These are phyloP conservation scores for Eutrigla gurnardus DNA, from an alignment of 2,797 vertebrate genomes.

Conservation along the genomic window DNA sequence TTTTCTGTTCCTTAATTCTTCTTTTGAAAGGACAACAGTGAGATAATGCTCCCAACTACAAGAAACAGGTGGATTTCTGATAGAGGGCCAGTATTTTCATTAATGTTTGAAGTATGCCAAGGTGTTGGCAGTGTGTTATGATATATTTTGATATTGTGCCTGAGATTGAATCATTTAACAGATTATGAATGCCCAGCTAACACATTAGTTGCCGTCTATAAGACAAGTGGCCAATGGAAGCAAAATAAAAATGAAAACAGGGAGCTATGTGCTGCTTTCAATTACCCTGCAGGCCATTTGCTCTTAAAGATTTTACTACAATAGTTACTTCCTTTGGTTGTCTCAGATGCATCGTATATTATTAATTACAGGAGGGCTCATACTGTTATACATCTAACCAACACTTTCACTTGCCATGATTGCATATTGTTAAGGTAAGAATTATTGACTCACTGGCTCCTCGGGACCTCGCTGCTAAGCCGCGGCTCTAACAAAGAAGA, in stretches of 20 bases:
- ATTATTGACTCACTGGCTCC: neutral
- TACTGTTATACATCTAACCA: too few species aligned
- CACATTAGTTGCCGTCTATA: slow-evolving; percentile 20
- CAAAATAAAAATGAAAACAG: slow-evolving; percentile 32
- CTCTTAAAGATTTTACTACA: slow-evolving; percentile 33
- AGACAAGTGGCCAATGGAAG: slow-evolving; percentile 7
- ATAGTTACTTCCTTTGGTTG: slow-evolving; percentile 5
- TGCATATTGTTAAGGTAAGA: neutral
- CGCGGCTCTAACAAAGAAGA: slow-evolving; percentile 19
- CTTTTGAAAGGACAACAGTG: slow-evolving; percentile 14
- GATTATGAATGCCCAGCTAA: slow-evolving; percentile 39
- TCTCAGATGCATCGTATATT: slow-evolving; percentile 17
- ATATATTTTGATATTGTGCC: neutral
- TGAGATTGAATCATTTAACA: slow-evolving; percentile 10
- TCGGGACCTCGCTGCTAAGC: slow-evolving; percentile 2
- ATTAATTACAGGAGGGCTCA: slow-evolving; percentile 16
- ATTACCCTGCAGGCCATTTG: slow-evolving; percentile 19
- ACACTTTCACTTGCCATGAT: neutral
- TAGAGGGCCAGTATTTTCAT: neutral
- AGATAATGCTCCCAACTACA: neutral
- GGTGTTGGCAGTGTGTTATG: slow-evolving; percentile 12
- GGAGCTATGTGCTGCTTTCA: slow-evolving; percentile 27
- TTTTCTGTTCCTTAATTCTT: slow-evolving; percentile 8
- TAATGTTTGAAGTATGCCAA: neutral
- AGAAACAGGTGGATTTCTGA: neutral